Conservation (phyloP, 2,113 vertebrate genomes). For the Hippocampus zosterae region DNA sequence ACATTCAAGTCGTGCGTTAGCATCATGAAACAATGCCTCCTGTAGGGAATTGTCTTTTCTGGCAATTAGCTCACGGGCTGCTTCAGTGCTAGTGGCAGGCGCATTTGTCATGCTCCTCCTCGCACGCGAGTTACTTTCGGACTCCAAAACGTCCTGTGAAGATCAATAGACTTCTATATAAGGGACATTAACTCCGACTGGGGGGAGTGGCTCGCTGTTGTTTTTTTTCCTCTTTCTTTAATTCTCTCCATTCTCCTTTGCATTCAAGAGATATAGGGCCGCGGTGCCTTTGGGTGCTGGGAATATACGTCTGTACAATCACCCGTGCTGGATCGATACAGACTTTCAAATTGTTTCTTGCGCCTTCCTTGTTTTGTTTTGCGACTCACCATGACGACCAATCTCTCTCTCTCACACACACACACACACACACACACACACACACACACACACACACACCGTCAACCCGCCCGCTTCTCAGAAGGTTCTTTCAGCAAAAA, state of each 20-base stretch:
- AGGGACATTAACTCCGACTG: slow-evolving; percentile 88
- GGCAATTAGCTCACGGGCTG: slow-evolving; percentile 98
- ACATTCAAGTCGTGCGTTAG: slow-evolving; percentile 94
- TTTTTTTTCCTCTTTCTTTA: slow-evolving; percentile 75
- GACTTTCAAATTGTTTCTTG: slow-evolving; percentile 78
- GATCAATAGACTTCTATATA: slow-evolving; percentile 97
- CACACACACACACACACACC: neutral
- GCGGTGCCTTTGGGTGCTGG: slow-evolving; percentile 70
- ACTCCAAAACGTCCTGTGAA: slow-evolving; percentile 73
- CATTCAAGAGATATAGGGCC: slow-evolving; percentile 78
- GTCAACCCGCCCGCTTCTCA: slow-evolving; percentile 2
- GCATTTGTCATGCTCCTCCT: slow-evolving; percentile 86
- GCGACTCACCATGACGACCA: slow-evolving; percentile 36
- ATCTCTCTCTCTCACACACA: neutral
- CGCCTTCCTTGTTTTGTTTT: slow-evolving; percentile 66
- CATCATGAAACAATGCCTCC: slow-evolving; percentile 91
- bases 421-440: neutral
- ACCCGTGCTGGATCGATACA: slow-evolving; percentile 81
- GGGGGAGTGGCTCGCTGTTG: slow-evolving; percentile 82
- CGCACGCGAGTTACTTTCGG: slow-evolving; percentile 64
- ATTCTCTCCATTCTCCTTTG: slow-evolving; percentile 79
- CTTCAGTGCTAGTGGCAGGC: slow-evolving; percentile 92
- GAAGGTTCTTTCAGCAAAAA: slow-evolving; percentile 1
- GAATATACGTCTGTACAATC: slow-evolving; percentile 78
- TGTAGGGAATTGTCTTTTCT: slow-evolving; percentile 94